phyloP scores from a whole-genome alignment of 2,888 invertebrate species.

The Acleris cristana region DNA sequence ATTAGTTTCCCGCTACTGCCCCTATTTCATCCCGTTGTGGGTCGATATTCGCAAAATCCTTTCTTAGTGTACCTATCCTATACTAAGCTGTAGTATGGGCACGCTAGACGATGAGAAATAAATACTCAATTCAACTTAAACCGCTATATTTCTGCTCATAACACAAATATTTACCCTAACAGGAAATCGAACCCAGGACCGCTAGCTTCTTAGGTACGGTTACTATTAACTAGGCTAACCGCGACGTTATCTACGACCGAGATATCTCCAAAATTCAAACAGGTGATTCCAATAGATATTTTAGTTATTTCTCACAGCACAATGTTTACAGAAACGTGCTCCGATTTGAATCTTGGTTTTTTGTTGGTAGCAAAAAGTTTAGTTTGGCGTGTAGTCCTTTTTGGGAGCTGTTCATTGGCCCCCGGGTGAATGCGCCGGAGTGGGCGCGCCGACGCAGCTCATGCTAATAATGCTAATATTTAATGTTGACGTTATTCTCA shows the following conservation, averaged over 20 bases:
- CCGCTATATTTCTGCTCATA: too few relatives aligned
- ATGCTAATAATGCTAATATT: constrained; percentile 44
- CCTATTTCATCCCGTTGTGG: too few relatives aligned
- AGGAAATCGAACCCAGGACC: too few relatives aligned
- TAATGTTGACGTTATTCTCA: constrained; percentile 46
- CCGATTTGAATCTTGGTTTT: constrained; percentile 51
- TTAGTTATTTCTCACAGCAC: constrained; percentile 41
- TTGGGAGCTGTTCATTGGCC: constrained; percentile 59
- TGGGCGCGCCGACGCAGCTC: constrained; percentile 57
- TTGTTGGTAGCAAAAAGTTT: constrained; percentile 38
- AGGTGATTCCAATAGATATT: constrained; percentile 26
- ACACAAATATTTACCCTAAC: too few relatives aligned
- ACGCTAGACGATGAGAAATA: too few relatives aligned
- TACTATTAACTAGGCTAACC: too few relatives aligned
- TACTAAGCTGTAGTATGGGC: too few relatives aligned
- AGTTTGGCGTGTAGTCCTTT: constrained; percentile 41
- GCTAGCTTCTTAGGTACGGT: too few relatives aligned
- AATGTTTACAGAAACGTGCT: constrained; percentile 46
- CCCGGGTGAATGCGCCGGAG: constrained; percentile 62
- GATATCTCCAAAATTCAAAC: constrained; percentile 17
- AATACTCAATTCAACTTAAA: too few relatives aligned
- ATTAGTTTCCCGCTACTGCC: too few relatives aligned
- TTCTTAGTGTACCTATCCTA: too few relatives aligned
- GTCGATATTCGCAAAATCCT: too few relatives aligned
- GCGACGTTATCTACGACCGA: neutral